Conservation (phyloP, 1,140 invertebrate species). For the Magallana angulata region DNA sequence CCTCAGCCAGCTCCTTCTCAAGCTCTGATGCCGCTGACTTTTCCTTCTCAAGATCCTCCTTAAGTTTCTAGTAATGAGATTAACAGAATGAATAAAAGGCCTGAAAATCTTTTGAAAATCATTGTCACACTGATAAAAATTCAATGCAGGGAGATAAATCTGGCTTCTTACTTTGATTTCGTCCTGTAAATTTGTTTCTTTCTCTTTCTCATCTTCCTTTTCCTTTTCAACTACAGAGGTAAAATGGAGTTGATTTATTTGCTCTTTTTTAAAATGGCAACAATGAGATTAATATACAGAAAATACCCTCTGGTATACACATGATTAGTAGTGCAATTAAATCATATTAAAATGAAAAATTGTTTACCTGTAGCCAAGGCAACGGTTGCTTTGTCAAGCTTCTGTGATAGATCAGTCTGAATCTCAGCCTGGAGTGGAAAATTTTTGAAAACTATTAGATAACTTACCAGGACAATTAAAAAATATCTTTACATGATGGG, state of each 20-base stretch:
- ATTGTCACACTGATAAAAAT: not conserved
- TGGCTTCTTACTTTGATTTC: not conserved
- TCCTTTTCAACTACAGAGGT: conserved; percentile 14
- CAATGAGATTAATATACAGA: not conserved
- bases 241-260: not conserved
- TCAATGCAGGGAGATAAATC: too few species aligned
- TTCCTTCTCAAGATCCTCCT: conserved; percentile 55
- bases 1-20: conserved; percentile 43
- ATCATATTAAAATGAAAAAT: not conserved
- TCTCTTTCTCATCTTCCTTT: not conserved
- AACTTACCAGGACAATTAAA: too few species aligned
- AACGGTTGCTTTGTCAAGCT: conserved; percentile 61
- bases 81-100: too few species aligned
- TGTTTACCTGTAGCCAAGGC: conserved; percentile 43
- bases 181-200: conserved; percentile 19
- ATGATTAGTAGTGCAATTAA: not conserved
- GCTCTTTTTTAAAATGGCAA: not conserved
- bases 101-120: not conserved
- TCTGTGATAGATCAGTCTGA: conserved; percentile 56
- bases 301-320: not conserved
- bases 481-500: too few species aligned
- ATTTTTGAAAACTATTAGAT: not conserved
- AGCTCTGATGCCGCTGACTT: conserved; percentile 53
- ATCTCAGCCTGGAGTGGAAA: conserved; percentile 52
- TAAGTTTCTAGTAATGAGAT: not conserved